Base-by-base conservation (phyloP, 1,140 invertebrate genomes). In the Tetramorium simillimum region DNA sequence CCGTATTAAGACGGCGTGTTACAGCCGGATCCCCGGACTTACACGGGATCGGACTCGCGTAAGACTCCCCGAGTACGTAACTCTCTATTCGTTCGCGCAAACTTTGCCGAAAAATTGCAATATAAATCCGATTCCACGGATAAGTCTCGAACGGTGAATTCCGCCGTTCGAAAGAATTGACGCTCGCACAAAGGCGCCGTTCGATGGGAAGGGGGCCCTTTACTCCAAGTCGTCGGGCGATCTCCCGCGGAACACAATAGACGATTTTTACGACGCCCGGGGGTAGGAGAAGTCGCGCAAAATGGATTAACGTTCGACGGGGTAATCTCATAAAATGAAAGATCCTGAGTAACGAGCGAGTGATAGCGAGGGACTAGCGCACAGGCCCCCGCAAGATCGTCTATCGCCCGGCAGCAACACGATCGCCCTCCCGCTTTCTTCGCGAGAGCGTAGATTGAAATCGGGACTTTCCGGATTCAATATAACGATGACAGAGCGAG, bases 251-350 rank as follows among this genome's bases (percentile, higher is more conserved):
- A 78, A 58, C 69, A 84, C 80, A 84, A 84, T 84, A 46, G 80
- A 73, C 53, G 80, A 84, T 84, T 84, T 84, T 84, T 84, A 84
- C 80, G 80, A 84, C 51, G 40, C 53, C 14, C 69, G 12, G 58
- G 58, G 28, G 24, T 33, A 53, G 16, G 37, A 49, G 69, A 75
- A 84, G 80, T 84, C 80, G 80, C 80, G 80, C 69, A 75, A 84
- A 84, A 84, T 84, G 80, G 80, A 84, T 84, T 84, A 84, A 84
- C 80, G 80, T 84, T 84, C 80, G 80, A 73, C 69, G 40, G 69
- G 40, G 40, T 73, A 53, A 84, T 84, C 80, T 84, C 69, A 60
- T 84, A 84, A 84, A 84, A 84, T 84, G 69, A 84, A 84, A 84
- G 80, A 84, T 62, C 40, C 80, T 75, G 70, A 84, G 80, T 84